Evolutionary conservation across 2,113 vertebrate genomes (phyloP), one percentile per base, ranked within the genome.

Genomic region (Ivindomyrus marchei): DNA sequence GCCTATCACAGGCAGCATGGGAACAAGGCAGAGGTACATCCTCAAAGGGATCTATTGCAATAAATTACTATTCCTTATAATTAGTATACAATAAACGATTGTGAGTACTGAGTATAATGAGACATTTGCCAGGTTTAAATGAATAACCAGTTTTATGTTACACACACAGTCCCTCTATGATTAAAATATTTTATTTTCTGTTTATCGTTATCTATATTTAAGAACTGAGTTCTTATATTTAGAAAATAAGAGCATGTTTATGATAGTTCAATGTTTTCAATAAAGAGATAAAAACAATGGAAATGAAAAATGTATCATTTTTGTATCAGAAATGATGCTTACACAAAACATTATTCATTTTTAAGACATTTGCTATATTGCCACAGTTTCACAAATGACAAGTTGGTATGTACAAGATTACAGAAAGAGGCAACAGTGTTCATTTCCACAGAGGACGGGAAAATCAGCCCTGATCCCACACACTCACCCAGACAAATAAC

Each of bases 391-490:
- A 88, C 47, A 50, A 70, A 70, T 88, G 58, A 88, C 53, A 88
- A 83, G 47, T 90, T 89, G 90, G 91, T 88, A 93, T 94, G 93
- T 91, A 94, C 49, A 91, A 88, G 88, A 95, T 94, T 95, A 94
- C 87, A 93, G 92, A 77, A 62, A 89, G 8, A 85, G 42, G 85
- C 92, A 90, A 92, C 42, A 31, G 8, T 66, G 66, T 36, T 50
- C 7, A 24, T 74, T 46, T 6, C 58, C 88, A 42, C n/a, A 80
- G 36, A 19, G 15, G 15, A 42, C 74, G 42, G 15, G 31, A 42
- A 77, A 77, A 8, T 42, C 13, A 39, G 36, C 36, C 36, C 15
- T 39, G 36, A 85, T 39, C 85, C 46, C 49, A 87, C 85, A 52
- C 85, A 52, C 85, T 31, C 46, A 53, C 49, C 17, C 49, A 52